Base-by-base conservation (phyloP, 2,797 vertebrate genomes). In the Sphenodon punctatus region DNA sequence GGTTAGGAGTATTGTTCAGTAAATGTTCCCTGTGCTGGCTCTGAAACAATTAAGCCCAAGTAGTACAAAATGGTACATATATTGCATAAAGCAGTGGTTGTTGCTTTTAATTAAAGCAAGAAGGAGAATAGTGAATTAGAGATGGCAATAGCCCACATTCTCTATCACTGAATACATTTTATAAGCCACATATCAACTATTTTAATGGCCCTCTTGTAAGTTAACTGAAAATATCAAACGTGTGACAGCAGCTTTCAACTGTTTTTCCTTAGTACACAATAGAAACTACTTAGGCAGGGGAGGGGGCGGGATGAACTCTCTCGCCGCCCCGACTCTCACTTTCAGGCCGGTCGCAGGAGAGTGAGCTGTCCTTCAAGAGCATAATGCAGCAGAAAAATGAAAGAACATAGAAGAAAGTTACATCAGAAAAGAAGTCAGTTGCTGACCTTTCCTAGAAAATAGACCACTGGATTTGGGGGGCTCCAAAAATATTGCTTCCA, bases 371-470 rank as follows among this genome's bases (percentile, higher is more conserved):
- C 90, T 85, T 91, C 79, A 76, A 90, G 91, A 92, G 95, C 95
- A 95, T 91, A 93, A 97, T 97, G 96, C 89, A 95, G 92, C 95
- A 94, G 92, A 90, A 96, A 94, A 93, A 96, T 96, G 95, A 95
- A 90, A 96, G 93, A 67, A 78, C 88, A 27, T 90, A 95, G 91
- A 88, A 94, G 92, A 92, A 75, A 55, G 88, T 84, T 95, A 68
- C 92, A 90, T 80, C 87, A 87, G 88, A 94, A n/a, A n/a, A n/a
- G 92, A 91, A 94, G 91, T 86, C 88, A 51, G 51, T 89, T 91
- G 66, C 74, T 92, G 72, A 67, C 89, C 61, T 91, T 66, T 75
- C 94, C 88, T 90, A 90, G 87, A 89, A 95, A 93, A 93, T 96
- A 96, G 95, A 93, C 88, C 30, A 61, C 81, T 78, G 91, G 73